phyloP scores from a whole-genome alignment of 2,797 vertebrate genomes.

The Eulemur albifrons region DNA sequence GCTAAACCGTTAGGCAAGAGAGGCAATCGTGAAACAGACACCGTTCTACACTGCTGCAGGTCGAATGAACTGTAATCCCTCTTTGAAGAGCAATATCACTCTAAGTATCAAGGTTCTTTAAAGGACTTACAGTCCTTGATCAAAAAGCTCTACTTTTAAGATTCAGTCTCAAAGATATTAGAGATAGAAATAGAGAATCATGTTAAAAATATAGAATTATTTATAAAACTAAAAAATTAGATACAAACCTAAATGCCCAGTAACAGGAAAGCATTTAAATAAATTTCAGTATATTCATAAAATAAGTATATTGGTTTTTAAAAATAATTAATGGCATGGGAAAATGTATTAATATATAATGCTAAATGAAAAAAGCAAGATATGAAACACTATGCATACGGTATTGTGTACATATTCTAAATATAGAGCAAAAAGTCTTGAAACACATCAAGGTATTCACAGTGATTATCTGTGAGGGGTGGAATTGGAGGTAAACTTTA shows the following conservation, averaged over 20 bases:
- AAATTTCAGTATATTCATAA: neutral
- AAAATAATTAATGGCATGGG: neutral
- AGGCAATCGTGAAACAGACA: neutral
- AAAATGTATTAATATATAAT: neutral
- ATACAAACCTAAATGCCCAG: neutral
- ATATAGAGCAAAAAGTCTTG: neutral
- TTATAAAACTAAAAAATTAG: neutral
- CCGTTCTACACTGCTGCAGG: neutral
- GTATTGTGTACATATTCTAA: neutral
- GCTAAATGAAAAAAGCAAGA: neutral
- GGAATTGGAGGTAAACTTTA: neutral
- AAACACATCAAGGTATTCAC: neutral
- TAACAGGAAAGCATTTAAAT: neutral
- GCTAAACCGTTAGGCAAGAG: neutral
- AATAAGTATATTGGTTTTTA: neutral
- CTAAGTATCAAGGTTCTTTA: neutral
- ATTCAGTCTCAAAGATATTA: neutral
- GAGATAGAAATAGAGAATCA: neutral
- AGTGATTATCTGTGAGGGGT: neutral
- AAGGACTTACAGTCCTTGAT: neutral
- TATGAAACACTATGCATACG: neutral
- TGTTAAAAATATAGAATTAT: neutral
- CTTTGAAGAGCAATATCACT: neutral
- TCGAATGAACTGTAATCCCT: neutral
- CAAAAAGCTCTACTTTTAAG: neutral